A percentile compares a stretch with the other conserved stretches of the same genome.
Evolutionary conservation across 2,797 vertebrate genomes (phyloP).

Genomic region (Coracias cyanogaster): DNA sequence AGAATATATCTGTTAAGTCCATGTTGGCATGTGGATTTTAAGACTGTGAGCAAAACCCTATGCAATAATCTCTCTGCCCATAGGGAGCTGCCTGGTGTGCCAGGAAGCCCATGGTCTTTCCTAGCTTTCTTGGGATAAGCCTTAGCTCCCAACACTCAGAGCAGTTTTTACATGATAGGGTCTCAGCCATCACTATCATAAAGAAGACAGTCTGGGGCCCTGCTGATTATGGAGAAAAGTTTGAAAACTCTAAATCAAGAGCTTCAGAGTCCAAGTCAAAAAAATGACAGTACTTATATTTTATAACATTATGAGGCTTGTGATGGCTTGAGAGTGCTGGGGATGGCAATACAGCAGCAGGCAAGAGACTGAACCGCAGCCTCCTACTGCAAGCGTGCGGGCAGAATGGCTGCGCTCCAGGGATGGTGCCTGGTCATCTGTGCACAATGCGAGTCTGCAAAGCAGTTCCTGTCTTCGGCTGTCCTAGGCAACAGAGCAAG

Average conservation of each 20-base stretch:
- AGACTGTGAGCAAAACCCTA: neutral
- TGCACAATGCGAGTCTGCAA: neutral
- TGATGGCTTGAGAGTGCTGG: neutral
- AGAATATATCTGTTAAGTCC: neutral
- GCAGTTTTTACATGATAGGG: neutral
- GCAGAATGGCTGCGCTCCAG: neutral
- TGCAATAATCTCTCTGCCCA: neutral
- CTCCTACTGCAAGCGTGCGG: neutral
- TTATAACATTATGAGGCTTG: neutral
- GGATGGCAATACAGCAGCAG: neutral
- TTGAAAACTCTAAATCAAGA: neutral
- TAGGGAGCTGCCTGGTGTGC: neutral
- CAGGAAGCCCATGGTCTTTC: neutral
- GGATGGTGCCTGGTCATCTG: neutral
- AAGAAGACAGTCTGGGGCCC: neutral
- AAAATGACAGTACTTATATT: neutral
- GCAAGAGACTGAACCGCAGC: neutral
- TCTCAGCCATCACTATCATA: neutral
- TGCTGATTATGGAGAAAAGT: neutral
- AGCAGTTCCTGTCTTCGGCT: neutral
- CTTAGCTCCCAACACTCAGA: neutral
- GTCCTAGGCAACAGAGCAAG: neutral
- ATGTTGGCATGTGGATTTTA: fast-evolving
- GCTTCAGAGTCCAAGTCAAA: neutral
- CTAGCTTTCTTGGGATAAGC: neutral